Conservation (phyloP, 2,888 invertebrate species). For the Elmis aenea region DNA sequence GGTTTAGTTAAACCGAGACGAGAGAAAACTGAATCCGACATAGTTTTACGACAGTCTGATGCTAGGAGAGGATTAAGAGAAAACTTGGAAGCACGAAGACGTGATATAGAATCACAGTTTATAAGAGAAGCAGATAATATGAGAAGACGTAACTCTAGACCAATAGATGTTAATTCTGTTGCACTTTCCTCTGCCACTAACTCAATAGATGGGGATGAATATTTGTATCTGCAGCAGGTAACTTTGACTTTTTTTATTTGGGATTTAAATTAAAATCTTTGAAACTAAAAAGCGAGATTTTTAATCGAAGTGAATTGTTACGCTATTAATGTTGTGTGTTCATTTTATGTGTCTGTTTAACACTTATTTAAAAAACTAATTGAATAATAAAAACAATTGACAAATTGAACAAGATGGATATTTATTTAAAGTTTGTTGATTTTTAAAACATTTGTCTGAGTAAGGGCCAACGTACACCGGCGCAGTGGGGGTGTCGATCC, state of each 20-base stretch:
- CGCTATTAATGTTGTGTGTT: too few relatives aligned
- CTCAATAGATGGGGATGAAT: slow-evolving; percentile 43
- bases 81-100: slow-evolving; percentile 47
- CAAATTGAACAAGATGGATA: too few relatives aligned
- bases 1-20: slow-evolving; percentile 64
- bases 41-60: slow-evolving; percentile 64
- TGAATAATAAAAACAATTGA: too few relatives aligned
- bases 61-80: slow-evolving; percentile 50
- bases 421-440: slow-evolving; percentile 3
- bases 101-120: slow-evolving; percentile 47
- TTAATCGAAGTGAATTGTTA: too few relatives aligned
- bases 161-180: slow-evolving; percentile 42
- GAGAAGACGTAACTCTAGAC: slow-evolving; percentile 48
- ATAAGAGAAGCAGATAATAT: slow-evolving; percentile 44
- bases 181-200: slow-evolving; percentile 36
- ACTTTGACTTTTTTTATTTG: slow-evolving; percentile 26
- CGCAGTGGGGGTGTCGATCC: too few relatives aligned
- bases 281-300: too few relatives aligned
- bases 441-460: too few relatives aligned
- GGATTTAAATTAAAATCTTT: too few relatives aligned
- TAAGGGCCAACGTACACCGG: too few relatives aligned
- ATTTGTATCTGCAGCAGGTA: slow-evolving; percentile 46
- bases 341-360: slow-evolving; percentile 7
- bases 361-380: slow-evolving; percentile 1
- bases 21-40: slow-evolving; percentile 87